A percentile compares a stretch with the other conserved stretches of the same genome.
Evolutionary conservation across 2,888 invertebrate genomes (phyloP).

Genomic region (Disparrhopalites patrizii): DNA sequence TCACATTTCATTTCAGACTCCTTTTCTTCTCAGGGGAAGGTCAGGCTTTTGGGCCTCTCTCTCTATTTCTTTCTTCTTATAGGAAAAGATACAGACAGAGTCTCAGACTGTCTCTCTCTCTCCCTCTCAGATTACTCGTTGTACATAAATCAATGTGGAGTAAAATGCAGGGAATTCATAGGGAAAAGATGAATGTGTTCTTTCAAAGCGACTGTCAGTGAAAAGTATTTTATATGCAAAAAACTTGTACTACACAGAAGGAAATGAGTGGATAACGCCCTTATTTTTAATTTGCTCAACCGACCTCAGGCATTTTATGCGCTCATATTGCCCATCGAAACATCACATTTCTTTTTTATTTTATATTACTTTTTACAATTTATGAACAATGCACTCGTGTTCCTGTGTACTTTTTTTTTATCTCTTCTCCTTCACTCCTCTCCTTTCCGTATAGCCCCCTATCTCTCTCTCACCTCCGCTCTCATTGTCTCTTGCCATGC

Average conservation of each 20-base stretch:
- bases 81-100: not conserved
- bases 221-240: conserved; percentile 35
- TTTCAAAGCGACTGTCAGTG: conserved; percentile 26
- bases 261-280: conserved; percentile 32
- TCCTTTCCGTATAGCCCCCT: not conserved
- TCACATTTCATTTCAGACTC: too few species aligned
- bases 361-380: not conserved
- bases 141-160: conserved; percentile 3
- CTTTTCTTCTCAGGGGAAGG: conserved; percentile 1
- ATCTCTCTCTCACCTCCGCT: too few species aligned
- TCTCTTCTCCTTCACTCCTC: too few species aligned
- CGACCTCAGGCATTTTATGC: conserved; percentile 25
- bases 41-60: too few species aligned
- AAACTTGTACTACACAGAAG: conserved; percentile 31
- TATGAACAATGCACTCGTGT: not conserved
- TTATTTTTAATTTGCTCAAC: conserved; percentile 32
- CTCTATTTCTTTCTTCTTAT: too few species aligned
- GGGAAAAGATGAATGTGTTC: conserved; percentile 16
- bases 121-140: not conserved
- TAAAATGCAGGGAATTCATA: not conserved
- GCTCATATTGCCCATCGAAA: conserved; percentile 27
- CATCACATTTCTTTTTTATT: conserved; percentile 8
- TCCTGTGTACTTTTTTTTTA: too few species aligned
- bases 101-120: too few species aligned
- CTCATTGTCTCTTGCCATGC: not conserved